Percentiles rank a stretch among this genome's conserved stretches.
Conservation (phyloP, 2,888 invertebrate genomes). For the Idaea aversata region DNA sequence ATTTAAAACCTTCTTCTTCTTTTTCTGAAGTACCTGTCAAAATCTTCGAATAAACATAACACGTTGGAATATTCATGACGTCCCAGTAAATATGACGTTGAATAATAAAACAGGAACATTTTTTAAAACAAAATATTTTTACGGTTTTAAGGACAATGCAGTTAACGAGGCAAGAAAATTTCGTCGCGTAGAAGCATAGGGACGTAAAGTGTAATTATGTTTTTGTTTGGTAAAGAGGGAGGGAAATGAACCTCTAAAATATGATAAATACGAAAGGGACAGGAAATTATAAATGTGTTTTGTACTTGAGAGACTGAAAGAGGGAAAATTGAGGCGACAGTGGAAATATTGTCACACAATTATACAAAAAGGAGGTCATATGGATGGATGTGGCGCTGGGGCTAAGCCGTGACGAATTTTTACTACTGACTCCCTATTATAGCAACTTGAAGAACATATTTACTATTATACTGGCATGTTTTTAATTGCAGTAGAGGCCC, state of each 20-base stretch:
- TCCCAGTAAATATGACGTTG: background rate
- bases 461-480: too few relatives aligned
- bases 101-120: background rate
- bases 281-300: background rate
- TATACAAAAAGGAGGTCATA: too few relatives aligned
- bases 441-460: too few relatives aligned
- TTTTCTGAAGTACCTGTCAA: background rate
- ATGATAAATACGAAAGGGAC: background rate
- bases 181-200: background rate
- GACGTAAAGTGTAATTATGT: conserved; percentile 1
- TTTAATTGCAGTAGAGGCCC: too few relatives aligned
- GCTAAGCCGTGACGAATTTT: too few relatives aligned
- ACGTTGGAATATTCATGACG: background rate
- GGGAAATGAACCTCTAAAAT: conserved; percentile 1
- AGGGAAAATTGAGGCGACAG: background rate
- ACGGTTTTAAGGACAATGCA: background rate
- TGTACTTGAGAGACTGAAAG: background rate
- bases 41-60: background rate
- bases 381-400: too few relatives aligned
- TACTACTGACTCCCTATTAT: too few relatives aligned
- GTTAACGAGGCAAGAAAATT: conserved; percentile 1
- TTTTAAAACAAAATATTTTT: conserved; percentile 1
- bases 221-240: conserved; percentile 1
- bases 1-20: background rate
- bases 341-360: too few relatives aligned